Evolutionary conservation across 2,888 invertebrate species (phyloP), one percentile per base, ranked within the genome.

Genomic region (Sturmia bella): DNA sequence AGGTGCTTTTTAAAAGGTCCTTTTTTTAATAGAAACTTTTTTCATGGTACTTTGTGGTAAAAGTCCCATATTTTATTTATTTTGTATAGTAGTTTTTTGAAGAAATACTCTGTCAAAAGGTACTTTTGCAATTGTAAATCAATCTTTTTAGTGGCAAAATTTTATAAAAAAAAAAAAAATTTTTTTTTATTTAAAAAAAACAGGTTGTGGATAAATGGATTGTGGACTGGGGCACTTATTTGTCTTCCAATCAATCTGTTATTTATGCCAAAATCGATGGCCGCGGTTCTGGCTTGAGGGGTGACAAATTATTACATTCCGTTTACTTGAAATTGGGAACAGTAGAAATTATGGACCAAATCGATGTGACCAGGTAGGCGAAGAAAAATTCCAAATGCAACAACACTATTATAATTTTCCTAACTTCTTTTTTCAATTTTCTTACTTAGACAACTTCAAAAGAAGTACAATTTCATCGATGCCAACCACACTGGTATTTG

Each of bases 201-300:
- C 17, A 89, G 89, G 89, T 89, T 2, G 86, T 87, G 11, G 95
- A 97, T 86, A 94, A 94, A 87, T 98, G 96, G 93, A 92, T 92
- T 83, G 88, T 98, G 19, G 96, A 96, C 89, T 98, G 98, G 97
- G 96, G 96, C 75, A 95, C 95, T 45, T 98, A 97, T 86, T 92
- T 99, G 59, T 94, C 96, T 17, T 95, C 95, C 17, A 95, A 96
- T 80, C 95, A 95, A 90, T 95, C 95, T 85, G 94, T 97, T 84
- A 96, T 98, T 77, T 95, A 97, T 85, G 97, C 96, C 0, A 93
- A 94, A 84, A 97, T 99, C 80, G 99, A 99, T 92, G 96, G 96
- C 0, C 92, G 98, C 72, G 99, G 99, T 7, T 95, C 97, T 0
- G 97, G 97, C 0, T 92, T 96, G 63, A 94, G 96, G 85, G 98